Conservation (phyloP, 2,113 vertebrate species). For the Mobula birostris region DNA sequence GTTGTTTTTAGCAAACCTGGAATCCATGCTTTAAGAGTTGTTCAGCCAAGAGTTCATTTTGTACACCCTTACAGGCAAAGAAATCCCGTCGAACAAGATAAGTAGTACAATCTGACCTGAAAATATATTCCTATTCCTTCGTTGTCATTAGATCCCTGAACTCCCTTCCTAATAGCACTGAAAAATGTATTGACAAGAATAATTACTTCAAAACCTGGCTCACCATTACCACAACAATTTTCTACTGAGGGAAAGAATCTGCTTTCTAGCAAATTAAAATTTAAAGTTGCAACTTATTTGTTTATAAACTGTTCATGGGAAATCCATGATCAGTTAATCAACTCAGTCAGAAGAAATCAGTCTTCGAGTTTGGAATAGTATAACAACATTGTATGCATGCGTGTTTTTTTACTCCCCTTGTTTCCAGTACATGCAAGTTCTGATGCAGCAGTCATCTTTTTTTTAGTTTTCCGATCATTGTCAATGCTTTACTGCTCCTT, state of each 20-base stretch:
- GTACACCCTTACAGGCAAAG: not conserved
- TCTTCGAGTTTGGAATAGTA: not conserved
- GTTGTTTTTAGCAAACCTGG: not conserved
- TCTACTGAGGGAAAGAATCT: too few species aligned
- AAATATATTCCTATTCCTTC: too few species aligned
- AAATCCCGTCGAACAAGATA: not conserved
- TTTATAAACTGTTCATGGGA: not conserved
- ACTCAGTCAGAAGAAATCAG: not conserved
- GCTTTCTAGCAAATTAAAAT: not conserved
- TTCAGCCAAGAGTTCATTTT: not conserved
- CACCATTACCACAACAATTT: too few species aligned
- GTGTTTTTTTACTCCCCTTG: not conserved
- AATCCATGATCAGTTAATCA: not conserved
- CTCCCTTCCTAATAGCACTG: too few species aligned
- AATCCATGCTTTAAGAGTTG: not conserved
- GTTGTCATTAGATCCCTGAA: too few species aligned
- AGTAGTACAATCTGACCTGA: not conserved
- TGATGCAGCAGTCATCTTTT: not conserved
- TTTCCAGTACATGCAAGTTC: not conserved
- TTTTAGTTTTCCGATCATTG: not conserved
- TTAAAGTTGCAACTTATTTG: not conserved
- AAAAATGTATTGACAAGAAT: too few species aligned
- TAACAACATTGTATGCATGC: not conserved
- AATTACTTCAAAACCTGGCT: too few species aligned
- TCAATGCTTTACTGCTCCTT: not conserved